Percentiles rank a stretch among this genome's conserved stretches.
Conservation (phyloP, 2,888 invertebrate species). For the Tipula helvola region DNA sequence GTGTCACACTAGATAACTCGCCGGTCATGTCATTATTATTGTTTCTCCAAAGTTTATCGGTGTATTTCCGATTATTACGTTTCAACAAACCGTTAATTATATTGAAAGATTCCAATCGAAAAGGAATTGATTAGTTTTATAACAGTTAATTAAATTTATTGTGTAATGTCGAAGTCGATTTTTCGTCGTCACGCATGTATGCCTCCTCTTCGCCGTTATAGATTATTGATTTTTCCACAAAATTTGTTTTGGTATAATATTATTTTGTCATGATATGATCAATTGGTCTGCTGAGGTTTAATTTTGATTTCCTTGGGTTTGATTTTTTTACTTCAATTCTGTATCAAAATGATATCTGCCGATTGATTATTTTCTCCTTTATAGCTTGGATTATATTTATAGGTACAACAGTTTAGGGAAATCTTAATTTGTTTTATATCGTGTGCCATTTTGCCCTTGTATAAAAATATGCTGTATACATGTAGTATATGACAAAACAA, state of each 20-base stretch:
- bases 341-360: neutral
- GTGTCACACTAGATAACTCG: no score
- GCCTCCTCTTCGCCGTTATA: neutral
- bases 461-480: no score
- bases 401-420: no score
- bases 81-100: neutral
- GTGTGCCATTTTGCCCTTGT: no score
- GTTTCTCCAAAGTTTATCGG: no score
- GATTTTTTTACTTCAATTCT: neutral
- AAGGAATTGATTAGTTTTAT: neutral
- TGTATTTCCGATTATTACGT: neutral
- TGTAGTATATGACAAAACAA: no score
- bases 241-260: neutral
- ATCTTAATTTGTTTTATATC: no score
- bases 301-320: neutral
- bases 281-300: neutral
- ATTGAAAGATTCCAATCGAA: neutral
- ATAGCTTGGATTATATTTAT: no score
- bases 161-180: neutral
- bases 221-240: neutral
- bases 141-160: neutral
- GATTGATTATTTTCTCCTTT: neutral
- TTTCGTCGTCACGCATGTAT: neutral
- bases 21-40: no score
- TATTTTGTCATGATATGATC: neutral